Base-by-base conservation (phyloP, 2,888 invertebrate species). In the Agrilus cyanescens region DNA sequence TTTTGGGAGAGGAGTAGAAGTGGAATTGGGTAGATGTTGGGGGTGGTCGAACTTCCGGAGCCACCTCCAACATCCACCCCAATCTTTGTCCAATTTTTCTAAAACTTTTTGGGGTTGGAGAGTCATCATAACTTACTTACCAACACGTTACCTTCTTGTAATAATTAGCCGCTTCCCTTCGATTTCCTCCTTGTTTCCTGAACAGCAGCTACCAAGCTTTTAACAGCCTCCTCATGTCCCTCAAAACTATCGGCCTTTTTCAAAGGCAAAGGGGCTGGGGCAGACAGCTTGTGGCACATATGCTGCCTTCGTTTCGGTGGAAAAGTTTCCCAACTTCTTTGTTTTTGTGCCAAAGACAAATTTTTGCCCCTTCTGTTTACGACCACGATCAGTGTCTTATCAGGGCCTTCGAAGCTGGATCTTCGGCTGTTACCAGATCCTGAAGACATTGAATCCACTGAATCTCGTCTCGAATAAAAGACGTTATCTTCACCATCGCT, bases 211-310 rank as follows among this genome's bases (percentile, higher is more conserved):
- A 80, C 79, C 39, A 80, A 61, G 25, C 77, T 77, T 46, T 78
- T 69, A 2, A 80, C 79, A 2, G 79, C 78, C 55, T 80, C 78
- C 61, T 80, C 80, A 59, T 80, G 79, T 2, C 79, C 79, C 57
- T 80, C 80, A 55, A 80, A 80, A 55, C 78, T 79, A 54, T 79
- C 79, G 1, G 78, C 75, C 55, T 78, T 78, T 46, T 75, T 69
- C 39, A 76, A 56, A 18, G 68, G 70, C 20, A 55, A 52, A 1
- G 58, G 58, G 32, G 51, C 53, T 1, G 56, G 58, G 2, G 59
- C 59, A 4, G 58, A 57, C 33, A 61, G 47, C 49, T 61, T 60
- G 13, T 61, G 60, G 40, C 65, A 66, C 44, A 63, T 57, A 49
- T 66, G 66, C 43, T 65, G 65, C 25, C 63, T 51, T 7, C 64